Evolutionary conservation across 2,113 vertebrate species (phyloP), one percentile per base, ranked within the genome.

Genomic region (Meles meles): DNA sequence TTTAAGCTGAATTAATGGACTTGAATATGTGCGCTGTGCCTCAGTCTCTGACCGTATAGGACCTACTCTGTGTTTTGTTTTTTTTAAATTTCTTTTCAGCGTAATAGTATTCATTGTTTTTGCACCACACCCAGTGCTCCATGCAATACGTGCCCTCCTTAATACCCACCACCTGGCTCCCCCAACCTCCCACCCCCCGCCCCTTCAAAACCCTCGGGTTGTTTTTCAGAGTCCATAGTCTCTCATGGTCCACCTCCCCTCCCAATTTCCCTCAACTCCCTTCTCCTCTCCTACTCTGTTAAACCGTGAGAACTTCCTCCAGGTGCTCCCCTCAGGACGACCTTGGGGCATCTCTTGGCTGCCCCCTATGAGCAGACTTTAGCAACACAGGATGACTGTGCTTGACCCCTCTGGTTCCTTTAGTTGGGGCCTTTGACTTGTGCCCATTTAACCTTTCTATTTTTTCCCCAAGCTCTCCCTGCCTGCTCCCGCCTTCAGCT

Each of bases 1-100:
- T 69, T 72, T 85, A 79, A 72, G 52, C 10, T 74, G 59, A 87
- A 90, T 93, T 63, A 29, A 67, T 72, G 23, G 49, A 34, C 55
- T 83, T 34, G 71, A 74, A 55, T 14, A n/a, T 39, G 37, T 59
- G 74, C 29, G 18, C 5, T 76, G 55, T 42, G n/a, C 11, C 79
- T 88, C 81, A 63, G 5, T 63, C 76, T 91, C 37, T 39, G 74
- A 77, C 52, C 29, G 10, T 5, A 6, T 21, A 42, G n/a, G 27
- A 29, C 10, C 2, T 29, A 44, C 12, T 83, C 14, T 37, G 8
- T 65, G n/a, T n/a, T n/a, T n/a, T n/a, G n/a, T n/a, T n/a, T n/a
- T n/a, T n/a, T n/a, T n/a, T n/a, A n/a, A n/a, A n/a, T n/a, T n/a
- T n/a, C n/a, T n/a, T n/a, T n/a, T n/a, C n/a, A n/a, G n/a, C n/a